phyloP scores from a whole-genome alignment of 2,113 vertebrate species.

The Crotalus horridus region DNA sequence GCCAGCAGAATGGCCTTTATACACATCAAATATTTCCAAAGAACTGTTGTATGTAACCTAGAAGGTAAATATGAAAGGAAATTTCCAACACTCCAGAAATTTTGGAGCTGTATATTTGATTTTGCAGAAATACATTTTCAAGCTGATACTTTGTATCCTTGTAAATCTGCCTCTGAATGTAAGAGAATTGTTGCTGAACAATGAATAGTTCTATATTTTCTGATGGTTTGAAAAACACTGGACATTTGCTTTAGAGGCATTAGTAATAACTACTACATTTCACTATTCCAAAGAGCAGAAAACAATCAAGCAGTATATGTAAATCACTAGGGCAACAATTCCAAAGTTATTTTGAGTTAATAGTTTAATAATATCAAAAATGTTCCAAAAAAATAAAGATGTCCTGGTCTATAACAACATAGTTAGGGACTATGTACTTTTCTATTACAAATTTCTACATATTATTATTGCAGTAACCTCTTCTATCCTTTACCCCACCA shows the following conservation, averaged over 20 bases:
- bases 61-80: neutral
- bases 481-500: neutral
- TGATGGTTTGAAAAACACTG: neutral
- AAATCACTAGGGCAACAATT: neutral
- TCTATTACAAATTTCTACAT: neutral
- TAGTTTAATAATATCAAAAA: neutral
- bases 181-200: neutral
- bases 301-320: neutral
- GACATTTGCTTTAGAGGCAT: neutral
- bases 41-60: neutral
- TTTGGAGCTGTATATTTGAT: neutral
- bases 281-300: neutral
- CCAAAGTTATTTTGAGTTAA: neutral
- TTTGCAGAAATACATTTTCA: neutral
- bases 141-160: neutral
- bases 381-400: neutral
- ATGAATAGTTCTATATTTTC: neutral
- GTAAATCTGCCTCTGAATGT: neutral
- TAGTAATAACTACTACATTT: neutral
- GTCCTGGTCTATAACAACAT: neutral
- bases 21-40: neutral
- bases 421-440: neutral
- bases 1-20: neutral
- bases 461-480: neutral
- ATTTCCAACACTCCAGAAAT: too few relatives aligned